Percentiles rank a stretch among this genome's conserved stretches.
phyloP scores from a whole-genome alignment of 1,140 invertebrate genomes.

The Cyclargus thomasi region DNA sequence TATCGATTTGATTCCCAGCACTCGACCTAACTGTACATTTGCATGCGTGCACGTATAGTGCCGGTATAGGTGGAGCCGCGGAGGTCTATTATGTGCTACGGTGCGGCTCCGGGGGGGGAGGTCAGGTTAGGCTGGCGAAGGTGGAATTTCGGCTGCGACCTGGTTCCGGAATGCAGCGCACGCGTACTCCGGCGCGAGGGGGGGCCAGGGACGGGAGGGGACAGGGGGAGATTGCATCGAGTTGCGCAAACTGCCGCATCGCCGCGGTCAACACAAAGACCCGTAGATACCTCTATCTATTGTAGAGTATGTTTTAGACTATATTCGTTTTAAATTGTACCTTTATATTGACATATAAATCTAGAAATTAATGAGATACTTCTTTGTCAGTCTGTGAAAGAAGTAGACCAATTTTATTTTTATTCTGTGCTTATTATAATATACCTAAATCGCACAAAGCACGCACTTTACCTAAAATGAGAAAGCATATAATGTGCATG shows the following conservation, averaged over 20 bases:
- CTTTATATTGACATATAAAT: too few species aligned
- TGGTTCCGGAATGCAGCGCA: slow-evolving; percentile 70
- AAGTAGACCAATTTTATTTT: not conserved
- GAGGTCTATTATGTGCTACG: slow-evolving; percentile 34
- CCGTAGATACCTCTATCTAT: slow-evolving; percentile 21
- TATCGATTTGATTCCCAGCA: slow-evolving; percentile 66
- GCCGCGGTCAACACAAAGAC: slow-evolving; percentile 44
- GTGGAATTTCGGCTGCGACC: slow-evolving; percentile 66
- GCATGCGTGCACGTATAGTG: slow-evolving; percentile 65
- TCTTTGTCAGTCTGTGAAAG: too few species aligned
- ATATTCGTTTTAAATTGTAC: too few species aligned
- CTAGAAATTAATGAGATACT: too few species aligned
- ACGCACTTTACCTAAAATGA: not conserved
- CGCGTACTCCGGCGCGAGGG: slow-evolving; percentile 43
- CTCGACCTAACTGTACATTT: slow-evolving; percentile 69
- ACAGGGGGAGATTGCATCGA: slow-evolving; percentile 52
- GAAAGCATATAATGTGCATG: not conserved
- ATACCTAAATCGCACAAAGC: not conserved
- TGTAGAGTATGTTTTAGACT: not conserved
- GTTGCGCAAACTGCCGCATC: slow-evolving; percentile 61
- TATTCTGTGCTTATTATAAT: not conserved
- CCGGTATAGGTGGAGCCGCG: slow-evolving; percentile 39
- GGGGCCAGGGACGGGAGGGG: slow-evolving; percentile 16
- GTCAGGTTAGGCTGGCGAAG: slow-evolving; percentile 38
- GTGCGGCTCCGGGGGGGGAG: slow-evolving; percentile 34